phyloP scores from a whole-genome alignment of 2,113 vertebrate genomes.

The Anarhynchus alexandrinus region DNA sequence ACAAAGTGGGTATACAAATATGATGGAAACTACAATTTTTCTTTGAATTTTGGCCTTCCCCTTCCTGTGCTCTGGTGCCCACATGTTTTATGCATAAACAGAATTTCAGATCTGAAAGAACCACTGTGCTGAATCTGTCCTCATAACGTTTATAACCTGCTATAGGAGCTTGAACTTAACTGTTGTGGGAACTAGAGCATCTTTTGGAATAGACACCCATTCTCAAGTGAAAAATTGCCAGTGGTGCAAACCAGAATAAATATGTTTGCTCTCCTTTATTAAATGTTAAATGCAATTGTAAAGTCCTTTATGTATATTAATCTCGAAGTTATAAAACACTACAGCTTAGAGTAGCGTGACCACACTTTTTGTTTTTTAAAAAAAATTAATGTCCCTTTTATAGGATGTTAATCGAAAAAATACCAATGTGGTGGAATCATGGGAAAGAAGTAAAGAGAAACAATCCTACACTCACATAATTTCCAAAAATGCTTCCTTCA shows the following conservation, averaged over 20 bases:
- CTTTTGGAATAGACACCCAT: neutral
- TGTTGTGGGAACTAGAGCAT: neutral
- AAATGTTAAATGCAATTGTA: neutral
- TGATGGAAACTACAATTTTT: neutral
- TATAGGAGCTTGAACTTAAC: neutral
- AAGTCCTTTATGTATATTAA: neutral
- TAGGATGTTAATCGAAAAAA: slow-evolving; percentile 93
- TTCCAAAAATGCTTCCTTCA: slow-evolving; percentile 90
- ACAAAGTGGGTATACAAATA: neutral
- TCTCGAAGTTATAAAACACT: neutral
- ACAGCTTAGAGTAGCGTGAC: neutral
- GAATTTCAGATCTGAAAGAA: neutral
- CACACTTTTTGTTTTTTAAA: neutral
- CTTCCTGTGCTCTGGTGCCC: neutral
- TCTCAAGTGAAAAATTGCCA: neutral
- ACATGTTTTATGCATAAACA: neutral
- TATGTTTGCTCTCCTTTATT: neutral
- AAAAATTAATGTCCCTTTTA: neutral
- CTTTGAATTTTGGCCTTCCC: neutral
- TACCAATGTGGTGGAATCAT: slow-evolving; percentile 93
- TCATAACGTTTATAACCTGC: neutral
- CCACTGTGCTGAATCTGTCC: neutral
- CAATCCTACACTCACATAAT: slow-evolving; percentile 90
- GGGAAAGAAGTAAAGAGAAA: slow-evolving; percentile 88
- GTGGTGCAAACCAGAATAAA: neutral